Evolutionary conservation across 2,888 invertebrate genomes (phyloP), one percentile per base, ranked within the genome.

Genomic region (Bembecia ichneumoniformis): DNA sequence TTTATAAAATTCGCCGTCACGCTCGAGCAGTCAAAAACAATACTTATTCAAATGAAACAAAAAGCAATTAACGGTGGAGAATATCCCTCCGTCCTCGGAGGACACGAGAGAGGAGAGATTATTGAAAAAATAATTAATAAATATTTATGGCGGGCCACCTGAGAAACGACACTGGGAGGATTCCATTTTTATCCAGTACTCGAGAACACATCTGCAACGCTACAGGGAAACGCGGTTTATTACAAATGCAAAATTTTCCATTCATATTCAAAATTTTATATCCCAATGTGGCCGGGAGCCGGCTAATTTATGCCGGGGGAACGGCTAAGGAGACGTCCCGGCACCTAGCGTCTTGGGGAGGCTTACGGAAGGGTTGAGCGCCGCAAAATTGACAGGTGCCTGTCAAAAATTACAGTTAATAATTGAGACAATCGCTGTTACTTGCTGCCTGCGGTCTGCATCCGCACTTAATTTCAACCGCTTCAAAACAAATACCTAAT

Each of bases 221-320:
- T 70, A 80, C 75, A 71, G 70, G 77, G 76, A 83, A 89, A 90
- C 89, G 89, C 89, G 89, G 89, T 92, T 93, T 91, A 93, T 93
- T 92, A 92, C 90, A 89, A 89, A 93, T 93, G 93, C 92, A 92
- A 93, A 93, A 93, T 92, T 91, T 90, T 90, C 92, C 92, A 93
- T 93, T 93, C 93, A 93, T 93, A 93, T 93, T 93, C 93, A 93
- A 93, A 93, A 93, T 93, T 93, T 93, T 93, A 93, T 93, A 93
- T 92, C 92, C 91, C 90, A 77, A 89, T 89, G 89, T 90, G 87
- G 83, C 76, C 77, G 82, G 88, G 89, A 89, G 87, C 88, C 86
- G 89, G 90, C 91, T 92, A 92, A 92, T 92, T 92, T 92, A 92
- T 92, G 91, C 92, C 76, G 81, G 64, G 82, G 84, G 82, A 77